phyloP scores from a whole-genome alignment of 2,888 invertebrate species.

The Phyto melanocephala region DNA sequence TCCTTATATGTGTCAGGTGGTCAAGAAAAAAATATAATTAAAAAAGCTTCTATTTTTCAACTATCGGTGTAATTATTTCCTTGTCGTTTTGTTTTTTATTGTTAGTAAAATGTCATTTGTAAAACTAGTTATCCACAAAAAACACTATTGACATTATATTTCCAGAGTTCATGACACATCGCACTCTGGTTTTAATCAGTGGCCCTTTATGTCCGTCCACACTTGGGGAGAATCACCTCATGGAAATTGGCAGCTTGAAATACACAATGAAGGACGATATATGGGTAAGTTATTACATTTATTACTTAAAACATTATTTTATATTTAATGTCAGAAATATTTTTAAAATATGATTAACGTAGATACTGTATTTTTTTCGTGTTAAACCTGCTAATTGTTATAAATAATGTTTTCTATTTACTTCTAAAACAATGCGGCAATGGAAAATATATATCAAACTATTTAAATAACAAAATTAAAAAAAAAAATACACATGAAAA shows the following conservation, averaged over 20 bases:
- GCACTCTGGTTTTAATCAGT: constrained; percentile 94
- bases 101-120: too few species aligned
- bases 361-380: constrained; percentile 28
- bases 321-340: not conserved
- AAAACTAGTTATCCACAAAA: too few species aligned
- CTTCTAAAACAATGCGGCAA: constrained; percentile 63
- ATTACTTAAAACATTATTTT: not conserved
- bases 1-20: too few species aligned
- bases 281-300: constrained; percentile 82
- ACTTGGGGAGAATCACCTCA: constrained; percentile 98
- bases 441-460: constrained; percentile 12
- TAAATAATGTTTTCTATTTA: constrained; percentile 6
- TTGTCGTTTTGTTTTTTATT: too few species aligned
- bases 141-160: constrained; percentile 4
- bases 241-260: constrained; percentile 96
- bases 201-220: constrained; percentile 99
- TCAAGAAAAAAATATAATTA: too few species aligned
- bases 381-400: not conserved
- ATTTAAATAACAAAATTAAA: constrained; percentile 17
- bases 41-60: too few species aligned
- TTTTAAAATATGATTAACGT: not conserved
- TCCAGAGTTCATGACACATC: constrained; percentile 87
- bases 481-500: not conserved
- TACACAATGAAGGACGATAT: constrained; percentile 95
- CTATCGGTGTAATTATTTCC: too few species aligned